Base-by-base conservation (phyloP, 2,113 vertebrate genomes). In the Halcyon malimbica region DNA sequence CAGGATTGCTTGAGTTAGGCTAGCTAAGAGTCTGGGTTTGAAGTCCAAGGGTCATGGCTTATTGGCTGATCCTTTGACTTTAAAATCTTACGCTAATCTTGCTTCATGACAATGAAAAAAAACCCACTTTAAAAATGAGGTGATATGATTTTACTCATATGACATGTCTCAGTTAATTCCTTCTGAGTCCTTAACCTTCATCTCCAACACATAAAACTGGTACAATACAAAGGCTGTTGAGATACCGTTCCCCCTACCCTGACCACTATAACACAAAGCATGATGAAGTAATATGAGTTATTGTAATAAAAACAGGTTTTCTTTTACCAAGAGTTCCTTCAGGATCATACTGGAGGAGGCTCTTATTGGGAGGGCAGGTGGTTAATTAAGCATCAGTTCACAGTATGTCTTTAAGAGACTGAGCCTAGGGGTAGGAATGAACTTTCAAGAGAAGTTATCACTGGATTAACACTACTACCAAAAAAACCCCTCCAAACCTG, bases 331-430 rank as follows among this genome's bases (percentile, higher is more conserved):
- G 31, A 90, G 35, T 50, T n/a, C 68, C 87, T 92, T 87, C 86
- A 96, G 84, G 73, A 88, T 23, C 13, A 11, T 6, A 23, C 4
- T 63, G 73, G 88, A 90, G 54, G 13, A 56, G 90, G 89, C 56
- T n/a, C 46, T 90, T 87, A 20, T 0, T 65, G 79, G 79, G 77
- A 73, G 95, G 79, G 92, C 90, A 87, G 95, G 94, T 96, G 91
- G 96, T 94, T 96, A 94, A 97, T 97, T 97, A 96, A 95, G 92
- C 87, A 56, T 59, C 93, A 84, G 65, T 29, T 96, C 96, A 69
- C 91, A 94, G 91, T 64, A 51, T n/a, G 89, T 94, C 83, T 82
- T 96, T 87, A 95, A 25, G 15, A 94, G 90, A 14, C 59, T 68
- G 37, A 96, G 96, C 96, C 92, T 63, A 62, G 62, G 95, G 94